Evolutionary conservation across 2,797 vertebrate species (phyloP), one percentile per base, ranked within the genome.

Genomic region (Tapera naevia): DNA sequence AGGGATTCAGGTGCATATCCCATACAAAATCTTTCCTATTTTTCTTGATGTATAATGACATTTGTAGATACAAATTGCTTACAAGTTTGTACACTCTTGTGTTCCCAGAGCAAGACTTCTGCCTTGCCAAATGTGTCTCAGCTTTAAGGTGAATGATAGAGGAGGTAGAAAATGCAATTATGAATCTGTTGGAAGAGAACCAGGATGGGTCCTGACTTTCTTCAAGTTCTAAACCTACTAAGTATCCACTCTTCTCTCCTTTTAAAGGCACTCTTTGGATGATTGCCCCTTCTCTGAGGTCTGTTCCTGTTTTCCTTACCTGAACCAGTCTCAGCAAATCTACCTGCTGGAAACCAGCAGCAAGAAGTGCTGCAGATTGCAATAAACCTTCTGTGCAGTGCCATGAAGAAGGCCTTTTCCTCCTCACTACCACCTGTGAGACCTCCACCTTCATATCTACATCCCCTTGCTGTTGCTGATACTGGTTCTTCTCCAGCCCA

Each of bases 21-120:
- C 74, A 1, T 0, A 3, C 0, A 16, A 71, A 60, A 17, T 2
- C 1, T 5, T 25, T 7, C 70, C 48, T 17, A 0, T 7, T 24
- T 25, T 24, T 37, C 46, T 4, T 13, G 1, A 2, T 1, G 3
- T 1, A 10, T 1, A 4, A 22, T 0, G 2, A 8, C 66, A 2
- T 41, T 41, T 39, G 14, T 0, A 7, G 9, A 3, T 41, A n/a
- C 7, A 8, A 22, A 17, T 2, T 3, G 11, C 17, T 4, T 5
- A 1, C 0, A 4, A 5, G 4, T 13, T 8, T 4, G 28, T 1
- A 10, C 14, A 2, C 54, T 9, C 15, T 3, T 3, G 1, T 5
- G 2, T 27, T 21, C 51, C 87, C 60, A 43, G 33, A 18, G 54
- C 33, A 11, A 32, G 51, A 11, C 3, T 35, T 9, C 32, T 4